These are phyloP conservation scores for Saccostrea cuccullata DNA, from an alignment of 1,140 invertebrate genomes.

Conservation along the genomic window DNA sequence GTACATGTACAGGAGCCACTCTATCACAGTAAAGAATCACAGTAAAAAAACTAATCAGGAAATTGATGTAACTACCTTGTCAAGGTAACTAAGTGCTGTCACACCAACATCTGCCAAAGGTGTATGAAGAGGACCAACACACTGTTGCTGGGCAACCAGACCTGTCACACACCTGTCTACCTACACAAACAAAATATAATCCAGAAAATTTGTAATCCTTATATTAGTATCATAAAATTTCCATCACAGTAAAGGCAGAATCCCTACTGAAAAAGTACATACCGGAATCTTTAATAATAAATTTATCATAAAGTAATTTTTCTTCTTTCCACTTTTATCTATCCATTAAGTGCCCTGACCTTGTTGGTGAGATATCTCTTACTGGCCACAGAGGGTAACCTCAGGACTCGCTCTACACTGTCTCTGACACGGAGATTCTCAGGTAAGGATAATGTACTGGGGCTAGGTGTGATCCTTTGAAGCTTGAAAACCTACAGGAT, in stretches of 20 bases:
- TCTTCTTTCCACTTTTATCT: background rate
- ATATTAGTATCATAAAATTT: no score
- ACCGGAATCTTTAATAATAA: no score
- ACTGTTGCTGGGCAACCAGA: conserved; percentile 97
- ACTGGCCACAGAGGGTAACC: conserved; percentile 93
- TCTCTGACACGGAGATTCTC: conserved; percentile 80
- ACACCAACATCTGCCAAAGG: conserved; percentile 96
- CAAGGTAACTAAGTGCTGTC: conserved; percentile 88
- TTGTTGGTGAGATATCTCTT: conserved; percentile 97
- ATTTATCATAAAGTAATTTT: no score
- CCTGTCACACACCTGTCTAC: conserved; percentile 98
- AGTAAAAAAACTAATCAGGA: conserved; percentile 84
- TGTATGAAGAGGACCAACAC: conserved; percentile 96
- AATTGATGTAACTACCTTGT: conserved; percentile 56
- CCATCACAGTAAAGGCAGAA: no score
- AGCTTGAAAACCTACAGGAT: conserved; percentile 80
- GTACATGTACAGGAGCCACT: conserved; percentile 93
- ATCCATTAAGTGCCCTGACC: conserved; percentile 75
- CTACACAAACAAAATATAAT: conserved; percentile 58
- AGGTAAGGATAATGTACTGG: conserved; percentile 66
- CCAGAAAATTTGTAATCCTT: no score
- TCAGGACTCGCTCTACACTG: conserved; percentile 89
- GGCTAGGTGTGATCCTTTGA: conserved; percentile 47
- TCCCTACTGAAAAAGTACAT: no score
- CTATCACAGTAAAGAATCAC: no score